Base-by-base conservation (phyloP, 2,113 vertebrate genomes). In the Sapayoa aenigma region DNA sequence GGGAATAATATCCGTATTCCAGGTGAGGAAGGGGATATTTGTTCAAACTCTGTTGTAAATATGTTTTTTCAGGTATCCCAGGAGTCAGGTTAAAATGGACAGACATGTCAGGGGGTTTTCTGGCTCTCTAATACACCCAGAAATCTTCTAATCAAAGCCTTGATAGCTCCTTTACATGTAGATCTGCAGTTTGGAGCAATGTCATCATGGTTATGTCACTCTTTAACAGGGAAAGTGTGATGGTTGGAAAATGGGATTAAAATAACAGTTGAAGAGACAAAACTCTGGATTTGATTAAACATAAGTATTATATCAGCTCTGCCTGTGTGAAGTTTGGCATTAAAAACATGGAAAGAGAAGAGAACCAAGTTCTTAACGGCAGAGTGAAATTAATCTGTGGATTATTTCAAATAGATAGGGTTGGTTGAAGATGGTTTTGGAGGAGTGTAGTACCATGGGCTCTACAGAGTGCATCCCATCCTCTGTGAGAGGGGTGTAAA, bases 1-100 rank as follows among this genome's bases (percentile, higher is more conserved):
- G 74, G 41, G 41, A 55, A 31, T 24, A 56, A 10, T 11, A 41
- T 3, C 25, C 0, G 0, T 59, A 59, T 21, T 66, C 60, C 16
- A 74, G 46, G 28, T 27, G 30, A 44, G n/a, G 24, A 15, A 46
- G n/a, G 19, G 44, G 12, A 2, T 18, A 35, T 24, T 80, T 56
- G 25, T 47, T 87, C n/a, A 19, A 24, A 37, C 53, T n/a, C 14
- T 28, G 8, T 9, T 14, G 23, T 28, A 20, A 78, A n/a, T 4
- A 1, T 20, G 25, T 58, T 3, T 22, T 47, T 75, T 68, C 53
- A 9, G 21, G 0, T 44, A 12, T 12, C n/a, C 6, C 11, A 44
- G 9, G 14, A 65, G 1, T 53, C 11, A 3, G 22, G 12, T 49
- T 77, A 69, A 63, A 49, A 37, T 13, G 15, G 37, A 35, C 12